Base-by-base conservation (phyloP, 2,888 invertebrate genomes). In the Tenodera sinensis region DNA sequence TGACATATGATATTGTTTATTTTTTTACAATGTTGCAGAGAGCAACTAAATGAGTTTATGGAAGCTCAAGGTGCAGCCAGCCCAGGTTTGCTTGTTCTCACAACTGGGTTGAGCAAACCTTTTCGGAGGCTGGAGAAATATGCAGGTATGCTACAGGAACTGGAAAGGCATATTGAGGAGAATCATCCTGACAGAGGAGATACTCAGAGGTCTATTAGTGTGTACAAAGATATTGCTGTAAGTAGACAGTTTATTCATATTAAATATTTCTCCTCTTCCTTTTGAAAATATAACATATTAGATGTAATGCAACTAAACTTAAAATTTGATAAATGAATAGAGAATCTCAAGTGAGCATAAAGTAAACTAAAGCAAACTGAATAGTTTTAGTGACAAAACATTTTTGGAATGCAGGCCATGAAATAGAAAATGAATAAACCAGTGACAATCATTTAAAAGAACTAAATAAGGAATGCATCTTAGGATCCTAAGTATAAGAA, bases 101-200 rank as follows among this genome's bases (percentile, higher is more conserved):
- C 99, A 1, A 97, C 98, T 25, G 98, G 98, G 20, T 94, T 99
- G 83, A 99, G 99, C 90, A 98, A 98, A 93, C 99, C 99, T 0
- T 99, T 99, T 93, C 96, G 99, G 83, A 95, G 99, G 84, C 94
- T 99, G 90, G 98, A 99, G 92, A 98, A 98, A 93, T 99, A 99
- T 94, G 97, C 98, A 1, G 97, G 97, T 6, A 97, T 98, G 96
- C 94, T 99, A 88, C 98, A 99, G 93, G 99, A 99, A 93, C 94
- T 99, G 90, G 99, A 99, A 91, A 95, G 99, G 90, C 99, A 99
- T 93, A 97, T 99, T 89, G 98, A 98, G 93, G 98, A 98, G 93
- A 97, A 97, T 91, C 99, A 99, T 93, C 96, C 97, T 0, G 99
- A 99, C 93, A 95, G 99, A 91, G 99, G 99, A 0, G 99, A 99